phyloP scores from a whole-genome alignment of 2,888 invertebrate genomes.

The Athrips mouffetella region DNA sequence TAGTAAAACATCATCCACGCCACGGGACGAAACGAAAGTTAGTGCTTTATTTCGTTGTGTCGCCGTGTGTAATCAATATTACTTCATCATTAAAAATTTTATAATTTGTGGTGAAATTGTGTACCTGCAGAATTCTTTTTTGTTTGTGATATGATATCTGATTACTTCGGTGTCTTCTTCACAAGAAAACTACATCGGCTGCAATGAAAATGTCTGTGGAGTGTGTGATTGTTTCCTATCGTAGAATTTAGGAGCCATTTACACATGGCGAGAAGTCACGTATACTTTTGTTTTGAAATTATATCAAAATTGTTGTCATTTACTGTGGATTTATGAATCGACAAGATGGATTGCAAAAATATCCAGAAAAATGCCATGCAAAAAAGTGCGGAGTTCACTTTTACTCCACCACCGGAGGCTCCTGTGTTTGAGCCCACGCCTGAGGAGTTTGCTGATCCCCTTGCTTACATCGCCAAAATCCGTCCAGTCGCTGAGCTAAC shows the following conservation, averaged over 20 bases:
- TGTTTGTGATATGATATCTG: too few species aligned
- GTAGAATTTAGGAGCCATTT: slow-evolving; percentile 63
- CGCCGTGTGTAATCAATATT: too few species aligned
- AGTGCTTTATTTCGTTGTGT: too few species aligned
- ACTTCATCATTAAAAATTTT: too few species aligned
- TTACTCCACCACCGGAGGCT: slow-evolving; percentile 80
- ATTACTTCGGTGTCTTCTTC: background rate
- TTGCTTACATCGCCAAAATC: slow-evolving; percentile 86
- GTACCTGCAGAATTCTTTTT: too few species aligned
- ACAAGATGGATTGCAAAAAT: slow-evolving; percentile 68
- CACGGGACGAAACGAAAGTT: too few species aligned
- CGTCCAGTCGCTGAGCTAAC: slow-evolving; percentile 83
- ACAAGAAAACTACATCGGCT: background rate
- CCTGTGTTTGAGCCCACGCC: slow-evolving; percentile 84
- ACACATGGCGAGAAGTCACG: slow-evolving; percentile 75
- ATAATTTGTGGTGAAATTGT: too few species aligned
- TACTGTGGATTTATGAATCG: slow-evolving; percentile 10
- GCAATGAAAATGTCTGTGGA: slow-evolving; percentile 13
- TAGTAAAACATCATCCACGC: too few species aligned
- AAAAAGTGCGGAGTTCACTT: slow-evolving; percentile 71
- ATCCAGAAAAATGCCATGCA: slow-evolving; percentile 76
- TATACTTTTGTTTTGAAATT: slow-evolving; percentile 45
- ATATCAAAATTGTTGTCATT: slow-evolving; percentile 1
- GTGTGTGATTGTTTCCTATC: slow-evolving; percentile 4
- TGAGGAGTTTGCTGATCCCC: slow-evolving; percentile 86